A percentile compares a stretch with the other conserved stretches of the same genome.
These are phyloP conservation scores for Icerya purchasi DNA, from an alignment of 2,888 invertebrate species.

Conservation along the genomic window DNA sequence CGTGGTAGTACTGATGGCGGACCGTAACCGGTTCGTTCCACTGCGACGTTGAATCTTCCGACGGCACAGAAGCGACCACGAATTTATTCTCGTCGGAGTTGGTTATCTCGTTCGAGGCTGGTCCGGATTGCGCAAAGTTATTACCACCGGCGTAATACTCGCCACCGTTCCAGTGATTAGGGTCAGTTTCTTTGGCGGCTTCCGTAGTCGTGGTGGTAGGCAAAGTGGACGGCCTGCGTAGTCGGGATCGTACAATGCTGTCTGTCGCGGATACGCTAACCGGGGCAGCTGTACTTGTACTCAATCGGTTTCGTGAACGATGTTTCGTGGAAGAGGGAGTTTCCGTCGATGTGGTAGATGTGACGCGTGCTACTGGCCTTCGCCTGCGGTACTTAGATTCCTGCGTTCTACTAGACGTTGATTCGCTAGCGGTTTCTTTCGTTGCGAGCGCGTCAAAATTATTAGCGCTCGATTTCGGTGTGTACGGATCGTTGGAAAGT, in stretches of 20 bases:
- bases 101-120: constrained; percentile 16
- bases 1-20: not conserved
- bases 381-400: not conserved
- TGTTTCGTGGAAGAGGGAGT: constrained; percentile 1
- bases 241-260: constrained; percentile 13
- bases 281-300: constrained; percentile 1
- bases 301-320: not conserved
- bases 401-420: not conserved
- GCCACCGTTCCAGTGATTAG: not conserved
- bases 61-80: not conserved
- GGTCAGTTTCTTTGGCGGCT: constrained; percentile 4
- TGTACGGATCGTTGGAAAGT: not conserved
- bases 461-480: not conserved
- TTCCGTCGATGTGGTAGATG: constrained; percentile 2
- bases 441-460: not conserved
- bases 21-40: constrained; percentile 3
- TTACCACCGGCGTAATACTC: constrained; percentile 9
- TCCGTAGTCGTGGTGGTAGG: constrained; percentile 20
- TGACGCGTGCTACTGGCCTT: constrained; percentile 1
- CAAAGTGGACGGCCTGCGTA: constrained; percentile 20
- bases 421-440: not conserved
- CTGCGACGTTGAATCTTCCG: constrained; percentile 1
- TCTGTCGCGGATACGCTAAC: too few species aligned
- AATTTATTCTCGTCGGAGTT: constrained; percentile 12
- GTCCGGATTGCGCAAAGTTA: constrained; percentile 17